phyloP scores from a whole-genome alignment of 2,888 invertebrate genomes.

The Drosophila cognata region DNA sequence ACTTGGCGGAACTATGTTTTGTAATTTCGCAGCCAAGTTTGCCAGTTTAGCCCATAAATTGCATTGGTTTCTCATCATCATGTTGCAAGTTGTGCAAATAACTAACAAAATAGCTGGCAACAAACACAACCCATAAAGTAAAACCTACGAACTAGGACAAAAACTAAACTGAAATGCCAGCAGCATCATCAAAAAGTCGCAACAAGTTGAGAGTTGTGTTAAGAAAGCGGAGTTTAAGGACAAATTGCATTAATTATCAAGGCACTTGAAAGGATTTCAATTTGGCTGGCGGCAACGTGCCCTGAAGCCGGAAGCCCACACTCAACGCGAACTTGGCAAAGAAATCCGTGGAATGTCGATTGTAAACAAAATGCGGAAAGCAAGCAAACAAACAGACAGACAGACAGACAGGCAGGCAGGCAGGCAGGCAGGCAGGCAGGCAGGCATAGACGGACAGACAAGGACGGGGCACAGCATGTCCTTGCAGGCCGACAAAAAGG shows the following conservation, averaged over 20 bases:
- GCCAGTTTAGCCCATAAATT: not conserved
- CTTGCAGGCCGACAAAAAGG: constrained; percentile 62
- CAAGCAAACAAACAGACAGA: constrained; percentile 19
- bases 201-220: constrained; percentile 44
- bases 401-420: not conserved
- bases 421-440: constrained; percentile 11
- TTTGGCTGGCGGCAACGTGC: constrained; percentile 34
- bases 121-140: not conserved
- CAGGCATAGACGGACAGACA: not conserved
- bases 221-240: constrained; percentile 33
- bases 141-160: constrained; percentile 23
- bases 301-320: constrained; percentile 27
- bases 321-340: constrained; percentile 40
- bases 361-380: constrained; percentile 59
- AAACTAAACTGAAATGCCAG: constrained; percentile 1
- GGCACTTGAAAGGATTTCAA: constrained; percentile 70
- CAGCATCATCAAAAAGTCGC: constrained; percentile 15
- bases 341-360: constrained; percentile 58
- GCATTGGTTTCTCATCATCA: not conserved
- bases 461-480: constrained; percentile 26
- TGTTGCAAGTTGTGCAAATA: not conserved
- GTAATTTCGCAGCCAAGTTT: not conserved
- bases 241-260: constrained; percentile 78
- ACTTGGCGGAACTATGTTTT: not conserved
- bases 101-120: not conserved